Base-by-base conservation (phyloP, 2,797 vertebrate genomes). In the Lutjanus argentimaculatus region DNA sequence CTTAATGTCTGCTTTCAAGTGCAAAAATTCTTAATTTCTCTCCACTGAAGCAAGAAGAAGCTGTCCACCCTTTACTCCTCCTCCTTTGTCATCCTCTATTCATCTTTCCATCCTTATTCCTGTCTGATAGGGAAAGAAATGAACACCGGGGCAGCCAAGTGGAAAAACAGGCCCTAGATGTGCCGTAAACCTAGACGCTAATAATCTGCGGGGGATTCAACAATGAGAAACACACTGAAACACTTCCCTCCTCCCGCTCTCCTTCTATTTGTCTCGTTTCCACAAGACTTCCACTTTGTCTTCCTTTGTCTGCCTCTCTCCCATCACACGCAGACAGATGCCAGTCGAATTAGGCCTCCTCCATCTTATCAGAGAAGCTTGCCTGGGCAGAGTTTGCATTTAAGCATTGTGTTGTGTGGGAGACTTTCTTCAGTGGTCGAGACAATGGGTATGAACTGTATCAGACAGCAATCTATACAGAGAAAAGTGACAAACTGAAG, bases 1-100 rank as follows among this genome's bases (percentile, higher is more conserved):
- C 64, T 75, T 79, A 72, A 62, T 66, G 73, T 88, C 80, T 77
- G 79, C 90, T 90, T 89, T 93, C 89, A 91, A 91, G 83, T 88
- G 87, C 72, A 88, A 87, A 86, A 64, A 77, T 63, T 80, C 82
- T 89, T 88, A 43, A 88, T 90, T 91, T 88, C 79, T 86, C 84
- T 92, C 88, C 87, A 93, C 61, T 87, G 88, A 91, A 90, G 92
- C 91, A 91, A 87, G 82, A 88, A 89, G 84, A 85, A 89, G 72
- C 79, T 88, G 73, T 83, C 86, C 88, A 83, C 82, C 88, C 85
- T 78, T 87, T 85, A 77, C 86, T 88, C 86, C 88, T 85, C 86
- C 83, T 84, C 67, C 77, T 87, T 89, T 91, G 85, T 92, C 88
- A 81, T 84, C 48, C 48, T 64, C 80, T 83, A 90, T 93, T 90